Percentiles rank a stretch among this genome's conserved stretches.
phyloP scores from a whole-genome alignment of 2,113 vertebrate species.

The Eleginops maclovinus region DNA sequence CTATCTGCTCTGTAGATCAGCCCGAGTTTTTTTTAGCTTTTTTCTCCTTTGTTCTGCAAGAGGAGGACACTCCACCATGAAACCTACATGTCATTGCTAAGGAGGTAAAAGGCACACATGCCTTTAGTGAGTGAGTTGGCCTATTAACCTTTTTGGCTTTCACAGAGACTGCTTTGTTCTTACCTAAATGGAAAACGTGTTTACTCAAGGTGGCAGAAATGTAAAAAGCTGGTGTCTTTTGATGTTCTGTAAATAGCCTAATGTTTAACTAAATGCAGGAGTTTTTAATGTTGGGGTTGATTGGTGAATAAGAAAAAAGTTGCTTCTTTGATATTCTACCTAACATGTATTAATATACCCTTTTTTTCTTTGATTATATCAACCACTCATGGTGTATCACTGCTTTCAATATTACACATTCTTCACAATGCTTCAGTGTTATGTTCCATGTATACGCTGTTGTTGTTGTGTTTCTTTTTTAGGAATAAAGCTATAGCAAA shows the following conservation, averaged over 20 bases:
- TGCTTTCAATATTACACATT: conserved; percentile 5
- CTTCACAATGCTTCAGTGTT: not conserved
- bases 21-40: conserved; percentile 25
- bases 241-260: conserved; percentile 2
- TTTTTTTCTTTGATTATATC: not conserved
- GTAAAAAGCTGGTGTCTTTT: conserved; percentile 16
- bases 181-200: conserved; percentile 7
- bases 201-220: conserved; percentile 9
- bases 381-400: not conserved
- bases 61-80: not conserved
- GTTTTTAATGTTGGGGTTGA: not conserved
- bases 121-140: not conserved
- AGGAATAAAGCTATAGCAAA: conserved; percentile 40
- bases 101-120: not conserved
- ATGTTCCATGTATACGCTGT: conserved; percentile 6
- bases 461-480: conserved; percentile 33
- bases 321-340: not conserved
- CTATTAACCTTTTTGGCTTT: conserved; percentile 13
- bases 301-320: conserved; percentile 68
- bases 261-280: not conserved
- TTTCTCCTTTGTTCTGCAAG: not conserved
- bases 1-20: not conserved
- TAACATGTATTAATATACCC: not conserved
- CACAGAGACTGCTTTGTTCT: conserved; percentile 23
- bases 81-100: conserved; percentile 3